Percentiles rank a stretch among this genome's conserved stretches.
phyloP scores from a whole-genome alignment of 2,888 invertebrate genomes.

The Rotaria sp. region DNA sequence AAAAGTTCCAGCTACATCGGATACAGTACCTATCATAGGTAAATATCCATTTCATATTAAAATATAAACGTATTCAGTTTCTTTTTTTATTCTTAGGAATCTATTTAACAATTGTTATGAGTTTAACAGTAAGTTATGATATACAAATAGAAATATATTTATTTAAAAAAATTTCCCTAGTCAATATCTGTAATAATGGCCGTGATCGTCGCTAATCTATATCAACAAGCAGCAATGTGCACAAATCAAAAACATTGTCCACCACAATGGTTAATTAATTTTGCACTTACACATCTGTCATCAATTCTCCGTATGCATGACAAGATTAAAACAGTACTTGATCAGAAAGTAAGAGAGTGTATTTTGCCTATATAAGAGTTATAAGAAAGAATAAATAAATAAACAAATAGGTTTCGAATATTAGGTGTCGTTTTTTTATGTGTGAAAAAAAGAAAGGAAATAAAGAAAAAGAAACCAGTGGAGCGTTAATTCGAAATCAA shows the following conservation, averaged over 20 bases:
- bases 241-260: constrained; percentile 18
- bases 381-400: not conserved
- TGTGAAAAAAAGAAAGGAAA: too few relatives aligned
- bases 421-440: too few relatives aligned
- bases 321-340: constrained; percentile 28
- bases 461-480: not conserved
- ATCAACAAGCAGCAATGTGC: constrained; percentile 51
- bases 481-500: not conserved
- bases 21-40: constrained; percentile 54
- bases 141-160: constrained; percentile 45
- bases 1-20: constrained; percentile 54
- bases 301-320: not conserved
- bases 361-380: too few relatives aligned
- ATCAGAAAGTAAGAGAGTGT: not conserved
- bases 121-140: constrained; percentile 54
- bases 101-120: constrained; percentile 61
- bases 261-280: constrained; percentile 30
- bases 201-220: constrained; percentile 61
- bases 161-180: not conserved
- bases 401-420: not conserved
- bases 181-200: constrained; percentile 58
- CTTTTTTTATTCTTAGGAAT: constrained; percentile 45
- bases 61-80: not conserved
- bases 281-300: constrained; percentile 24
- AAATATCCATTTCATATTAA: not conserved